These are phyloP conservation scores for Bombus soroeensis DNA, from an alignment of 1,140 invertebrate species.

Conservation along the genomic window DNA sequence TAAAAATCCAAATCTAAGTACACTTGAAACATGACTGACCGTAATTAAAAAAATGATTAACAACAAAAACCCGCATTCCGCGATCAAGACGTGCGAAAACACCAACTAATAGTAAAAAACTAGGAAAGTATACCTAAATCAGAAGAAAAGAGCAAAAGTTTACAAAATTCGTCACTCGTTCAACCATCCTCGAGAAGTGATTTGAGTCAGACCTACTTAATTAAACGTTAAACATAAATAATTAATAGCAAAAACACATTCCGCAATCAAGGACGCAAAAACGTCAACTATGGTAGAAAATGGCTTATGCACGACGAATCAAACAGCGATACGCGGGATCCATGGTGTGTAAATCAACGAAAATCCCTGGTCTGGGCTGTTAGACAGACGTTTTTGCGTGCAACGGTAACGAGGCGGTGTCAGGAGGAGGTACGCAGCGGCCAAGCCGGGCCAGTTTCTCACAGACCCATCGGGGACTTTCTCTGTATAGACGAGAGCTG, in stretches of 20 bases:
- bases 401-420: constrained; percentile 60
- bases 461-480: constrained; percentile 75
- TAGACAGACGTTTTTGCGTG: constrained; percentile 53
- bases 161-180: too few species aligned
- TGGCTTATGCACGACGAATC: background rate
- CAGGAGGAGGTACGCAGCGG: constrained; percentile 35
- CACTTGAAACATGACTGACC: too few species aligned
- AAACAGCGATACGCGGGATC: background rate
- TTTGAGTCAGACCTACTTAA: too few species aligned
- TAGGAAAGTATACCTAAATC: background rate
- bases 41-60: too few species aligned
- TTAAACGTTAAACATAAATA: too few species aligned
- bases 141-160: background rate
- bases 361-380: background rate
- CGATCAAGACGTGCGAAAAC: too few species aligned
- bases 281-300: background rate
- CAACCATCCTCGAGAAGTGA: too few species aligned
- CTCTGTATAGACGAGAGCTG: constrained; percentile 68
- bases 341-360: background rate
- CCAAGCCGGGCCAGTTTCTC: constrained; percentile 74
- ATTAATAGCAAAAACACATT: too few species aligned
- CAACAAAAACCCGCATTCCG: too few species aligned
- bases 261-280: background rate
- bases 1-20: too few species aligned
- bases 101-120: too few species aligned